These are phyloP conservation scores for Lasioglossum lativentre DNA, from an alignment of 2,888 invertebrate genomes.

Conservation along the genomic window DNA sequence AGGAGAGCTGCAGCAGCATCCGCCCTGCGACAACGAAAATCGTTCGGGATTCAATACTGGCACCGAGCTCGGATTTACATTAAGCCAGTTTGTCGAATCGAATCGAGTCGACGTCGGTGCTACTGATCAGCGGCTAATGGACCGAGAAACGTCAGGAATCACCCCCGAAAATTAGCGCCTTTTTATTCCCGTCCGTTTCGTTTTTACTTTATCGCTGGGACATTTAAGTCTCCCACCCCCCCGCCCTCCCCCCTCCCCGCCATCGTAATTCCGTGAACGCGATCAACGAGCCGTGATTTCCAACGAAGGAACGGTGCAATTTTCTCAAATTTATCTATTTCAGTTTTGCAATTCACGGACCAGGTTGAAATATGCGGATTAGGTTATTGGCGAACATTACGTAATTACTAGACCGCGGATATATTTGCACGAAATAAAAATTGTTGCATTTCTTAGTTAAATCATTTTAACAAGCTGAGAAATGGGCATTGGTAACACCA, in stretches of 20 bases:
- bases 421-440: too few relatives aligned
- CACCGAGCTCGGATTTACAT: slow-evolving; percentile 44
- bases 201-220: background rate
- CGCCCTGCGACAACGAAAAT: slow-evolving; percentile 40
- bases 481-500: too few relatives aligned
- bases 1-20: slow-evolving; percentile 3
- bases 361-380: background rate
- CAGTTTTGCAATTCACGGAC: background rate
- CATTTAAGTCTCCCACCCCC: background rate
- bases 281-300: background rate
- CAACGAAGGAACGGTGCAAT: background rate
- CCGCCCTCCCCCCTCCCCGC: background rate
- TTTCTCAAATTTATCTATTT: background rate
- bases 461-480: too few relatives aligned
- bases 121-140: slow-evolving; percentile 42
- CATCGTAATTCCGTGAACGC: background rate
- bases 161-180: slow-evolving; percentile 21
- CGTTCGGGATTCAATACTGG: slow-evolving; percentile 44
- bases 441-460: too few relatives aligned
- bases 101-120: slow-evolving; percentile 27
- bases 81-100: slow-evolving; percentile 56
- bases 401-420: too few relatives aligned
- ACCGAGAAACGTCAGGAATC: slow-evolving; percentile 42
- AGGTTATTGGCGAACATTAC: too few relatives aligned
- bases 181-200: background rate